These are phyloP conservation scores for Catocala sponsa DNA, from an alignment of 2,888 invertebrate genomes.

Conservation along the genomic window DNA sequence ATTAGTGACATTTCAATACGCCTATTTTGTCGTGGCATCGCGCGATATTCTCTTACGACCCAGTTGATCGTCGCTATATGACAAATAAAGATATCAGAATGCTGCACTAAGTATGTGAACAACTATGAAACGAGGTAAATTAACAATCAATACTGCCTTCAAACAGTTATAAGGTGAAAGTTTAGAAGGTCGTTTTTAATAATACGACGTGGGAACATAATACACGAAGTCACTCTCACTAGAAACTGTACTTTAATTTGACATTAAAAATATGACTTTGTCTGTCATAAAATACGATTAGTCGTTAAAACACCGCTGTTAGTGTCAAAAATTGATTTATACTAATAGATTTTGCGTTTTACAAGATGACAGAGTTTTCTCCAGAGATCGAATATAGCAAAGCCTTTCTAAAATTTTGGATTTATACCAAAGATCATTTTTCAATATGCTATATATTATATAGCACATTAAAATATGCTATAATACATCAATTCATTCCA, in stretches of 20 bases:
- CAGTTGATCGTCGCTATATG: neutral
- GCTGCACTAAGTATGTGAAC: neutral
- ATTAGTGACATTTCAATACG: no score
- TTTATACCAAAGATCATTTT: neutral
- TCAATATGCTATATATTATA: no score
- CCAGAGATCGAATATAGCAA: conserved; percentile 15
- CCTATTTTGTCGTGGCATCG: no score
- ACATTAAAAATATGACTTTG: conserved; percentile 48
- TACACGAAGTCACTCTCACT: conserved; percentile 45
- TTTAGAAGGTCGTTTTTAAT: conserved; percentile 32
- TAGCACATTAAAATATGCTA: no score
- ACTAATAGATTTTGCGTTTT: conserved; percentile 48
- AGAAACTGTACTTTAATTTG: conserved; percentile 44
- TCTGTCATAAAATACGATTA: conserved; percentile 45
- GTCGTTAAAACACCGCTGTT: conserved; percentile 36
- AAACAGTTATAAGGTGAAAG: conserved; percentile 35
- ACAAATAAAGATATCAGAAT: neutral
- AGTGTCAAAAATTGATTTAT: conserved; percentile 47
- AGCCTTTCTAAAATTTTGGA: conserved; percentile 5
- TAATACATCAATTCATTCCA: no score
- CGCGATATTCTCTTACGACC: no score
- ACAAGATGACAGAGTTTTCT: conserved; percentile 15
- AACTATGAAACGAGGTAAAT: neutral
- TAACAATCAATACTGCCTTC: neutral
- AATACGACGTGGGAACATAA: conserved; percentile 45